Base-by-base conservation (phyloP, 2,797 vertebrate genomes). In the Nyctalus aviator region DNA sequence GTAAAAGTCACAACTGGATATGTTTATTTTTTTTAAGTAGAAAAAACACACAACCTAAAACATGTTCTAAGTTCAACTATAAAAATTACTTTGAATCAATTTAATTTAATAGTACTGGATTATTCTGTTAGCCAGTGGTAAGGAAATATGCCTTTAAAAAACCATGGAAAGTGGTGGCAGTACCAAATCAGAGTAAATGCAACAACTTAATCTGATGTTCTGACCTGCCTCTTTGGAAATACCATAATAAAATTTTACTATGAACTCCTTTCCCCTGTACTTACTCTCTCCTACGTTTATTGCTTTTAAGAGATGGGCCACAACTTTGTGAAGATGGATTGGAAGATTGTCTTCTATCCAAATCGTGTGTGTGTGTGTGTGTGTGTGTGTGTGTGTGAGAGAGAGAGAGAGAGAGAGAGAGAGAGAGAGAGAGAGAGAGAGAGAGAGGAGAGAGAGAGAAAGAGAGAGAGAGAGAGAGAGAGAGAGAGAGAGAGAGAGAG, bases 21-120 rank as follows among this genome's bases (percentile, higher is more conserved):
- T 1, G 25, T 32, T 50, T 44, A 90, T 90, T 84, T 94, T 94
- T 84, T 32, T 48, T 87, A 78, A 93, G 66, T 21, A 89, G 75
- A 71, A 91, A 50, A 94, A 13, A 27, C 90, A 57, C 46, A 48
- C 11, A 59, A 59, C 25, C 44, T 44, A 59, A 62, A 62, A 62
- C 25, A 62, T 62, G 50, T 64, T 83, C 35, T 84, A 77, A 53
- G 48, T 87, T 20, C 50, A 66, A 82, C 57, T 78, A 53, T 69
- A 93, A 91, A 96, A 92, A 93, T 78, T 53, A 92, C 14, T 76
- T 76, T 68, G 15, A 64, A 85, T 95, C 25, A 55, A 69, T 62
- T 94, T 53, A 62, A 88, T n/a, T 77, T 72, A 88, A 73, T 53
- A 69, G 44, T 27, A 78, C 0, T 90, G 25, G 2, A 87, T 89